Evolutionary conservation across 2,888 invertebrate species (phyloP).

Genomic region (Trisateles emortualis): DNA sequence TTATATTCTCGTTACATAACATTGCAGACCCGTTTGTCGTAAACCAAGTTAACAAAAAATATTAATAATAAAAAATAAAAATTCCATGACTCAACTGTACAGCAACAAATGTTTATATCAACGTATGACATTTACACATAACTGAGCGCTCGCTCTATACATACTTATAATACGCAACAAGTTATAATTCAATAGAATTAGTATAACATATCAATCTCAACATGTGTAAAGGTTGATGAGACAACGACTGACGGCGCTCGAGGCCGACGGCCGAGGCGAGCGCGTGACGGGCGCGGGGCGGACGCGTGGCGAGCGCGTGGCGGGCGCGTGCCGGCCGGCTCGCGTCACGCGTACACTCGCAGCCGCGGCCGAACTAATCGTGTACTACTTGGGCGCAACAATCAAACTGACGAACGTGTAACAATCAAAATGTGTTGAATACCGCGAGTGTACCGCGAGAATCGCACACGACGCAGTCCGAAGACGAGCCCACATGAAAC

Average conservation of each 20-base stretch:
- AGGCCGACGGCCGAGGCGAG: too few species aligned
- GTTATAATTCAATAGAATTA: slow-evolving; percentile 86
- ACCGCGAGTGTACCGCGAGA: slow-evolving; percentile 58
- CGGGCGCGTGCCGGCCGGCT: slow-evolving; percentile 6
- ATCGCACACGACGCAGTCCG: slow-evolving; percentile 51
- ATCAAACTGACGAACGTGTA: slow-evolving; percentile 37
- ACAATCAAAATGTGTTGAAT: slow-evolving; percentile 39
- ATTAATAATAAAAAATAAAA: slow-evolving; percentile 78
- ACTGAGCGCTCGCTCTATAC: slow-evolving; percentile 54
- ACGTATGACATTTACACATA: slow-evolving; percentile 57
- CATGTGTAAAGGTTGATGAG: slow-evolving; percentile 85
- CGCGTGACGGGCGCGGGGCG: slow-evolving; percentile 3
- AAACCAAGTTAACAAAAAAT: slow-evolving; percentile 82
- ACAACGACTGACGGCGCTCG: slow-evolving; percentile 69
- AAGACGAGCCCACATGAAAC: slow-evolving; percentile 63
- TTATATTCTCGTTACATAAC: slow-evolving; percentile 77
- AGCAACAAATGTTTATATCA: slow-evolving; percentile 69
- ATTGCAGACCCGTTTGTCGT: slow-evolving; percentile 84
- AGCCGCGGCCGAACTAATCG: slow-evolving; percentile 22
- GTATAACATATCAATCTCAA: slow-evolving; percentile 86
- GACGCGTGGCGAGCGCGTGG: slow-evolving; percentile 12
- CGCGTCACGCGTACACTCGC: slow-evolving; percentile 29
- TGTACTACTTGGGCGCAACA: slow-evolving; percentile 35
- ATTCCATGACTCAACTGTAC: slow-evolving; percentile 73
- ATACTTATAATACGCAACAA: slow-evolving; percentile 85